Conservation (phyloP, 2,888 invertebrate genomes). For the Eupithecia pulchellata region DNA sequence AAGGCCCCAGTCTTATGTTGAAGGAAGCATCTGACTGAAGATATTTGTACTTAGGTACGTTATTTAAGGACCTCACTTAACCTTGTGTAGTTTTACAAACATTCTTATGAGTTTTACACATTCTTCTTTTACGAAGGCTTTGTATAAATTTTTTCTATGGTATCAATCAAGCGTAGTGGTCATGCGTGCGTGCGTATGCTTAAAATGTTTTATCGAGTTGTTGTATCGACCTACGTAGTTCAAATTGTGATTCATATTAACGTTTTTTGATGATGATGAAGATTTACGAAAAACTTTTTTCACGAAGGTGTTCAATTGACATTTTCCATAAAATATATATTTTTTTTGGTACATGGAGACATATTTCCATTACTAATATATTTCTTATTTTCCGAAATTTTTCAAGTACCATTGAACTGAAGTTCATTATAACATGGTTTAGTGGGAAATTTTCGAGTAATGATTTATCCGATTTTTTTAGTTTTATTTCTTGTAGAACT, state of each 20-base stretch:
- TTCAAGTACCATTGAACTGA: background rate
- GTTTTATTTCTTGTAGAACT: background rate
- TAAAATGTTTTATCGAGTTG: slow-evolving; percentile 4
- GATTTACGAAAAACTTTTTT: background rate
- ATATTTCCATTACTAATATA: too few relatives aligned
- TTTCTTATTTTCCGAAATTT: background rate
- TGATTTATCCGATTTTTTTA: background rate
- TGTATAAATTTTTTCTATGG: background rate
- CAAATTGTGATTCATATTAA: slow-evolving; percentile 27
- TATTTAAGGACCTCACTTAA: background rate
- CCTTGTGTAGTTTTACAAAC: background rate
- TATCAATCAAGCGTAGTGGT: background rate
- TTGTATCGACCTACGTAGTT: background rate
- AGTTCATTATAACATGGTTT: background rate
- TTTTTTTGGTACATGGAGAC: background rate
- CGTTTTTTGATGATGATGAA: too few relatives aligned
- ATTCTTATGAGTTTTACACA: background rate
- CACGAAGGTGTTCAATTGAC: background rate
- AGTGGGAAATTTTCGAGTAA: background rate
- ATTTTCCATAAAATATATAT: background rate
- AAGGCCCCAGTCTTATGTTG: too few relatives aligned
- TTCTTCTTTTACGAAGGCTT: background rate
- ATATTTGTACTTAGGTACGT: background rate
- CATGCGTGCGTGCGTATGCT: slow-evolving; percentile 12
- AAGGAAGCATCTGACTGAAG: too few relatives aligned